A percentile compares a stretch with the other conserved stretches of the same genome.
Evolutionary conservation across 2,113 vertebrate genomes (phyloP).

Genomic region (Meriones unguiculatus): DNA sequence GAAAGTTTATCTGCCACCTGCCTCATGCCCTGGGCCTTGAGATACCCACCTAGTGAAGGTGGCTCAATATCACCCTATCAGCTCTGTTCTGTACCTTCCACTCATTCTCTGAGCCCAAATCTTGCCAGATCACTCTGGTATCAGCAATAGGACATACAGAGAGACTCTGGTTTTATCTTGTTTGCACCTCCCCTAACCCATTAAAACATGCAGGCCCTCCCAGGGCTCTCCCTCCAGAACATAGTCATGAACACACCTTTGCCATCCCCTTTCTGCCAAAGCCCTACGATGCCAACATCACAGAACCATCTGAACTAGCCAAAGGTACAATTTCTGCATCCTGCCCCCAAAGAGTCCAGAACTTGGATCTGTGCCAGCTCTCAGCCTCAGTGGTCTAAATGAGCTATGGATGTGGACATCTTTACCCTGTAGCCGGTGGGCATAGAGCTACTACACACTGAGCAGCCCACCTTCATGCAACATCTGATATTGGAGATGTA

Average conservation of each 20-base stretch:
- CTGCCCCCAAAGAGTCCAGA: background rate
- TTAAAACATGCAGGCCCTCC: background rate
- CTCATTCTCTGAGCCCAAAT: rapidly evolving
- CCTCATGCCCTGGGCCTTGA: background rate
- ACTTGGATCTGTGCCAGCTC: rapidly evolving
- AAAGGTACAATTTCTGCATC: too few species aligned
- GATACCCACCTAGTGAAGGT: background rate
- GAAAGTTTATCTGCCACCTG: background rate
- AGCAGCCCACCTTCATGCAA: background rate
- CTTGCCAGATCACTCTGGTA: background rate
- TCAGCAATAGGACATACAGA: background rate
- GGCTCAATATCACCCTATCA: background rate
- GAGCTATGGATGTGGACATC: too few species aligned
- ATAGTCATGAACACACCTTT: too few species aligned
- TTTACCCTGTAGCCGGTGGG: background rate
- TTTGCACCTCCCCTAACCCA: background rate
- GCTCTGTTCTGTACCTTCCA: background rate
- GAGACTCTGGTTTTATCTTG: background rate
- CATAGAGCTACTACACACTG: background rate
- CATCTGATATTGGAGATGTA: background rate
- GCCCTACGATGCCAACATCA: too few species aligned
- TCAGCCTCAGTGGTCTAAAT: background rate
- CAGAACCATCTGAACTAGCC: background rate
- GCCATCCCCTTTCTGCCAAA: background rate
- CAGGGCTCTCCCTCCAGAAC: background rate